These are phyloP conservation scores for Azorinus chamasolen DNA, from an alignment of 2,888 invertebrate species.

Conservation along the genomic window DNA sequence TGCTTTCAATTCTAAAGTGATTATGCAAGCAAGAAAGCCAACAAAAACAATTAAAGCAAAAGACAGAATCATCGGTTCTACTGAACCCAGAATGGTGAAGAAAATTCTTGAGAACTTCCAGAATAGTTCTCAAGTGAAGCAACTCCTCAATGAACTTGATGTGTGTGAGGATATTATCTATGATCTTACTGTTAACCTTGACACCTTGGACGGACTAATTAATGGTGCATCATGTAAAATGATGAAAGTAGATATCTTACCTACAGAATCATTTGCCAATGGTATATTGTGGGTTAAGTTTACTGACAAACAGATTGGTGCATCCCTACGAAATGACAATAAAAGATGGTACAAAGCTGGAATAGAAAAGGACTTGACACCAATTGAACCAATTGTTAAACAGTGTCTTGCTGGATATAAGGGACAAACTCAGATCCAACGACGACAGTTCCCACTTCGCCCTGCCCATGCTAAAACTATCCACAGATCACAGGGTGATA, in stretches of 20 bases:
- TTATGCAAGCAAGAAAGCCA: neutral
- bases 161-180: constrained; percentile 31
- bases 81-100: neutral
- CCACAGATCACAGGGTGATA: constrained; percentile 58
- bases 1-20: too few relatives aligned
- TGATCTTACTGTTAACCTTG: constrained; percentile 48
- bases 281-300: constrained; percentile 64
- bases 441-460: constrained; percentile 54
- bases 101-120: constrained; percentile 21
- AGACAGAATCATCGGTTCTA: constrained; percentile 18
- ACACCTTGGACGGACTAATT: constrained; percentile 49
- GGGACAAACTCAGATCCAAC: constrained; percentile 38
- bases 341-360: constrained; percentile 18
- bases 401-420: constrained; percentile 44
- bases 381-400: constrained; percentile 18
- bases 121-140: constrained; percentile 12
- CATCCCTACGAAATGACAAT: constrained; percentile 6
- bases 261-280: neutral
- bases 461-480: constrained; percentile 52
- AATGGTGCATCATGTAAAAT: constrained; percentile 47
- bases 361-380: constrained; percentile 38
- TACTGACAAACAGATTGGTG: constrained; percentile 33
- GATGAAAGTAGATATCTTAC: constrained; percentile 13
- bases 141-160: constrained; percentile 21
- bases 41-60: constrained; percentile 10